Evolutionary conservation across 2,797 vertebrate genomes (phyloP), one percentile per base, ranked within the genome.

Genomic region (Notoglanidium macrostoma): DNA sequence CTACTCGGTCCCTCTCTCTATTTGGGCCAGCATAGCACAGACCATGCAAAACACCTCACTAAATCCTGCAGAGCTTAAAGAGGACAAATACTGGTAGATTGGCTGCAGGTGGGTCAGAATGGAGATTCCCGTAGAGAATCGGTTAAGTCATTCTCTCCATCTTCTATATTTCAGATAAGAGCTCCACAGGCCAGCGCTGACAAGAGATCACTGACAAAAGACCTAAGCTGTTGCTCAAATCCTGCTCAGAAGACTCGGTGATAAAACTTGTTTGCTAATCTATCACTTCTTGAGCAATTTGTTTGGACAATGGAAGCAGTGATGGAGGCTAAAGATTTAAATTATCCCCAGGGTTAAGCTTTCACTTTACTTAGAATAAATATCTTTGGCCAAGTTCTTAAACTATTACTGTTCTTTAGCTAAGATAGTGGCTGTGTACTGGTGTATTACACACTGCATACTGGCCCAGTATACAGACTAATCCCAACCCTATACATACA

Each of bases 31-130:
- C n/a, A 32, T 83, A 91, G 89, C 88, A 90, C 90, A 82, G 85
- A 90, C 44, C 86, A 85, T 84, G 32, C 67, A 87, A 85, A 89
- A 84, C 35, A 70, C 76, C 65, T 46, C 80, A 68, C 72, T 72
- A 79, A 89, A 91, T 90, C 90, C 90, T 49, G 86, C 55, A 54
- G 89, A 91, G 90, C 87, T 90, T 91, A 89, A 84, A 87, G 68
- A 91, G 90, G 89, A 89, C 90, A 92, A 93, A 91, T 89, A 91
- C 85, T 91, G 87, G 85, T 90, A 90, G 83, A 88, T 12, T 55
- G 83, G 78, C n/a, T 67, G 10, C 74, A 76, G 61, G 46, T 10
- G 80, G 74, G 51, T 40, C 74, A 80, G 59, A 73, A 57, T 70
- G 49, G 35, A 55, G 82, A 44, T 88, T 88, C 85, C 85, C 73